Conservation (phyloP, 2,113 vertebrate genomes). For the Tachysurus fulvidraco region DNA sequence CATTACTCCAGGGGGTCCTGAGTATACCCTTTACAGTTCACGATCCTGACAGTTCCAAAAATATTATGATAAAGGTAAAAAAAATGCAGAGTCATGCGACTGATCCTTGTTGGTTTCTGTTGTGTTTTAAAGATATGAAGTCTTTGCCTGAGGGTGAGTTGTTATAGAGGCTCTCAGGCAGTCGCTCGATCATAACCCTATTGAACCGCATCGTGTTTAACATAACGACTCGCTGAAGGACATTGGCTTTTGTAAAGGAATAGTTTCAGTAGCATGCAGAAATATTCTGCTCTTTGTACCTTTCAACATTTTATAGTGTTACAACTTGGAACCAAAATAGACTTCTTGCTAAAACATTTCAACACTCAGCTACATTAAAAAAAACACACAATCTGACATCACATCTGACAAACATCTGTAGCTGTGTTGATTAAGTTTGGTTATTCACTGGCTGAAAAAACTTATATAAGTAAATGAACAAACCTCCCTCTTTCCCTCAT, state of each 20-base stretch:
- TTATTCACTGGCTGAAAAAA: not conserved
- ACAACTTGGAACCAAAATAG: not conserved
- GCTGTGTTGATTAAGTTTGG: not conserved
- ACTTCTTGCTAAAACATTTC: no score
- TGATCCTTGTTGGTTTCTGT: not conserved
- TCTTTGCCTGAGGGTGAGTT: not conserved
- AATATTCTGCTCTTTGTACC: not conserved
- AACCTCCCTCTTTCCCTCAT: not conserved
- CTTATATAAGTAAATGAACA: not conserved
- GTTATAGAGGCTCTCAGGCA: not conserved
- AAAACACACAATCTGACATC: no score
- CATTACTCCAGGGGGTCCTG: not conserved
- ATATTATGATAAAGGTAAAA: not conserved
- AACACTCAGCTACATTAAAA: no score
- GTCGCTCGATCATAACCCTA: not conserved
- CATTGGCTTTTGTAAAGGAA: not conserved
- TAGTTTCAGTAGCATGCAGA: no score
- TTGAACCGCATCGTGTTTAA: not conserved
- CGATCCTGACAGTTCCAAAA: not conserved
- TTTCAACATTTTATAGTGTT: not conserved
- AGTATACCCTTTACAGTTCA: not conserved
- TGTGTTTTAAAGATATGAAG: not conserved
- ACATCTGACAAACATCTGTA: not conserved
- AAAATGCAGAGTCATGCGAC: slow-evolving; percentile 3
- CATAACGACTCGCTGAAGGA: not conserved